Base-by-base conservation (phyloP, 2,113 vertebrate species). In the Verasper variegatus region DNA sequence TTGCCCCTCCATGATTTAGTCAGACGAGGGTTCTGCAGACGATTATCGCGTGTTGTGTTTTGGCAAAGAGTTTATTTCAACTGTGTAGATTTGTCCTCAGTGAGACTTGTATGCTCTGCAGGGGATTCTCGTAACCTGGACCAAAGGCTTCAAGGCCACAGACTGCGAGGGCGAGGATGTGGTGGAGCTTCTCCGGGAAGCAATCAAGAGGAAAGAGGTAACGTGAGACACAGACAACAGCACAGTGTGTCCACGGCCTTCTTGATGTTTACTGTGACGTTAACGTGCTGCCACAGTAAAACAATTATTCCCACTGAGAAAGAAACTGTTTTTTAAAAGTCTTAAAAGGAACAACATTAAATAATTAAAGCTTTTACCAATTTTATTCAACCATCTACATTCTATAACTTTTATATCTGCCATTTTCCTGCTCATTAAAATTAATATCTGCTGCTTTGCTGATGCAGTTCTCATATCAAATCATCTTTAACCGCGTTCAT, bases 131-230 rank as follows among this genome's bases (percentile, higher is more conserved):
- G 92, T 99, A 47, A 99, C 95, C 8, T 99, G 98, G 98, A 99
- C 98, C 71, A 99, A 99, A 92, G 98, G 98, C 31, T 99, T 99
- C 88, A 99, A 98, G 91, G 96, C 97, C 47, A 97, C 96, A 4
- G 97, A 99, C 91, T 99, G 98, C 0, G 98, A 97, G 91, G 98
- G 98, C 2, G 95, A 98, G 20, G 96, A 99, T 12, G 97, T 99
- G 14, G 97, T 96, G 18, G 95, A 94, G 82, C 95, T 99, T 66
- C 94, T 99, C 15, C 94, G 96, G 78, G 97, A 99, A 9, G 97
- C 96, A 0, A 95, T 99, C 85, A 99, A 98, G 92, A 96, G 97
- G 83, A 96, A 97, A 95, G 97, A 99, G 96, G 98, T 97, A 86
- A 95, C 17, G 1, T 15, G 52, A 55, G 51, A 52, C 13, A 18